Conservation (phyloP, 2,113 vertebrate species). For the Urocolius indicus region DNA sequence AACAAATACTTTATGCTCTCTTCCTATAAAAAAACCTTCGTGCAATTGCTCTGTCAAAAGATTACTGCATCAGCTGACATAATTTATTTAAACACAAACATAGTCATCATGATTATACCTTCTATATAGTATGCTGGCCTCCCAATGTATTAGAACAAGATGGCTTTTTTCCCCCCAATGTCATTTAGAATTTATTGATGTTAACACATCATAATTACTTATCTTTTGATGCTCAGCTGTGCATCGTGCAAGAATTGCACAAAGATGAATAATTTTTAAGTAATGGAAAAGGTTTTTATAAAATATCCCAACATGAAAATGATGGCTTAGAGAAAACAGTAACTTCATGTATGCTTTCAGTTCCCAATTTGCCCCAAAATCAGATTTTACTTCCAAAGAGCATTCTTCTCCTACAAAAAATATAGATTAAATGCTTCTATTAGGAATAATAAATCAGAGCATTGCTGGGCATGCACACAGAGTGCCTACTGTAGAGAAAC, state of each 20-base stretch:
- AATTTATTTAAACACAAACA: background rate
- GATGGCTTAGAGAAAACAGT: background rate
- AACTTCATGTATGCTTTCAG: background rate
- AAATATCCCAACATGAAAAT: background rate
- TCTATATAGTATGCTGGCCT: background rate
- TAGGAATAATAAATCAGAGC: background rate
- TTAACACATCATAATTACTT: background rate
- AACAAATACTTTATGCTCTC: no score
- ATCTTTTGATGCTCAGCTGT: constrained; percentile 11
- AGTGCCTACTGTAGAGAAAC: background rate
- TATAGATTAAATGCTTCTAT: background rate
- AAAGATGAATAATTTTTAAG: constrained; percentile 28
- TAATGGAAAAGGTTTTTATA: background rate
- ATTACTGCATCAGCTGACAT: background rate
- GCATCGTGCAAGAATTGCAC: constrained; percentile 1
- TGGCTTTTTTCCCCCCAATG: background rate
- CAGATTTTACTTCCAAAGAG: background rate
- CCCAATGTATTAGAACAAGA: background rate
- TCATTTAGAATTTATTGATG: constrained; percentile 15
- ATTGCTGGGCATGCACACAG: background rate
- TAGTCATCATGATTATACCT: background rate
- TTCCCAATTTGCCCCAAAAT: constrained; percentile 10
- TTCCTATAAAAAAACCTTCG: background rate
- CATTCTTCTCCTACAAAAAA: background rate
- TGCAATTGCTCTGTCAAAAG: background rate